Base-by-base conservation (phyloP, 2,888 invertebrate genomes). In the Lepidochrysops patricia region DNA sequence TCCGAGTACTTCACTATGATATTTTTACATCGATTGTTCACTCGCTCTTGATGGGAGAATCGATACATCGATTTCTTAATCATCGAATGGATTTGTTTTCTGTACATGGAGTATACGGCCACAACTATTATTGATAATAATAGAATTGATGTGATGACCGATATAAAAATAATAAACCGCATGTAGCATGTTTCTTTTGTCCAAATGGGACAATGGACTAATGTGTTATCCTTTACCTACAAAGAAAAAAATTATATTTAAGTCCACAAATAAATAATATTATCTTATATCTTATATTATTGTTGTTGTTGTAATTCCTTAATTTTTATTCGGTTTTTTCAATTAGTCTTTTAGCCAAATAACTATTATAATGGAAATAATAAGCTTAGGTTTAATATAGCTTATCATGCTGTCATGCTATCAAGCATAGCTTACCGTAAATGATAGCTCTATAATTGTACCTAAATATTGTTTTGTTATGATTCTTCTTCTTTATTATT, bases 1-100 rank as follows among this genome's bases (percentile, higher is more conserved):
- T 78, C 74, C 4, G 77, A 74, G 65, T 77, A 85, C 63, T 74
- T 75, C 1, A 85, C 66, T n/a, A 73, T 67, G 12, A 84, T 65
- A 29, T 73, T 70, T 32, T 70, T 69, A 4, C 60, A 59, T 29
- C 68, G 63, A 7, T 62, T 65, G 34, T 65, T 65, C 50, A 60
- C 61, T 25, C 57, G 58, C 32, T 64, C 61, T 19, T 66, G 58
- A n/a, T 64, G 60, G 5, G 67, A 62, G 32, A 67, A 61, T 25
- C 62, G 59, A 35, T 62, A 65, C 6, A 78, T 63, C 63, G 68
- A 72, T 59, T 71, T 70, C 64, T 82, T 83, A 37, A 80, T 60
- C 7, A 71, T 60, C 2, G 63, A 59, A 61, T 66, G 58, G 26
- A 81, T 68, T 63, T 75, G 67, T 60, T 74, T 75, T 66, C 75